Base-by-base conservation (phyloP, 2,797 vertebrate species). In the Silurus lanzhouensis region DNA sequence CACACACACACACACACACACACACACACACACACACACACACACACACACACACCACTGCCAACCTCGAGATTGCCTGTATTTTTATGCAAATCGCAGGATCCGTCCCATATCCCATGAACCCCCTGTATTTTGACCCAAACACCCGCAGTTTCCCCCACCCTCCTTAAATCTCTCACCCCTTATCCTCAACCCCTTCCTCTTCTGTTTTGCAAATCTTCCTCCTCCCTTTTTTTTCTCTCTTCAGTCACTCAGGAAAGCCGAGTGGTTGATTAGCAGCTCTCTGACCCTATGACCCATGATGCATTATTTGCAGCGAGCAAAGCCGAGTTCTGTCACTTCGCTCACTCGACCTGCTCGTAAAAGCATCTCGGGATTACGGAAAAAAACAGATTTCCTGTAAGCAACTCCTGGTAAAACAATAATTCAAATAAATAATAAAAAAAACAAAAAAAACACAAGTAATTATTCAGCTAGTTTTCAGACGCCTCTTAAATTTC, bases 21-120 rank as follows among this genome's bases (percentile, higher is more conserved):
- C 88, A 90, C 89, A 91, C 91, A 88, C 89, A 72, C 83, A 57
- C 68, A 46, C 57, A 55, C 85, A 4, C 87, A 81, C 82, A 88
- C 86, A 57, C 61, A 67, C 70, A 61, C 52, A 83, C 72, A 89
- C 89, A 91, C 91, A 88, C 88, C 17, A 82, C 92, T 82, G 83
- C 87, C 86, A 86, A 89, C 55, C 90, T 87, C 88, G 91, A 93
- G 91, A 91, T 88, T 77, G 89, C 84, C 87, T 88, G 88, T 86
- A 92, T 94, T 92, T 94, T 91, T 86, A 94, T 93, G 91, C 90
- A 92, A 94, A 95, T 94, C 82, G 85, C 77, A 85, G 83, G 87
- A 84, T 90, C 89, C 88, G 77, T 90, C 88, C 83, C 84, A 84
- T 88, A 85, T 91, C 84, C 88, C 85, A 81, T 38, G 88, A 88